Percentiles rank a stretch among this genome's conserved stretches.
Evolutionary conservation across 92 coral and sea anemone species (phyloP).

Genomic region (Palythoa grandiflora): DNA sequence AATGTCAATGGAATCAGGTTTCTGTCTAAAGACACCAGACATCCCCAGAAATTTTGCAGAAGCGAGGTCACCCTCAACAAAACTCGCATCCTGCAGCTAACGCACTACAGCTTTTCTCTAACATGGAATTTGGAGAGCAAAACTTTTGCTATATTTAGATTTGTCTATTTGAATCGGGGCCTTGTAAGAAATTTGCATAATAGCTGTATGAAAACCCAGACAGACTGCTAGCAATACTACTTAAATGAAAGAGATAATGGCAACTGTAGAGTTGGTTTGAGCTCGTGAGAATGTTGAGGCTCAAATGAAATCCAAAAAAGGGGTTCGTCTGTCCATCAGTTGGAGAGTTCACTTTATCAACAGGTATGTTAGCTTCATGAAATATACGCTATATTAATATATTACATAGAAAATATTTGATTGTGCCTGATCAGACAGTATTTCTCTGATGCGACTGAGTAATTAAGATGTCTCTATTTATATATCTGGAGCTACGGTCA

Average conservation of each 20-base stretch:
- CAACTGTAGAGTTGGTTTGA: background rate
- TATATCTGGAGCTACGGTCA: background rate
- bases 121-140: background rate
- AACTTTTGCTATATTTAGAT: constrained; percentile 7
- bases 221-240: constrained; percentile 41
- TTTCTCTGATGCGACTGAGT: constrained; percentile 17
- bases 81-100: background rate
- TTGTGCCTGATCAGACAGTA: constrained; percentile 15
- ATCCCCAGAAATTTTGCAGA: constrained; percentile 40
- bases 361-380: background rate
- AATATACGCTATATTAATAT: background rate
- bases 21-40: constrained; percentile 51
- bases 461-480: constrained; percentile 14
- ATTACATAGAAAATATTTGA: background rate
- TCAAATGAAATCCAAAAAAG: background rate
- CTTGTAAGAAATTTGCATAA: constrained; percentile 31
- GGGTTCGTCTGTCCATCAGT: background rate
- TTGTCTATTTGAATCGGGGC: constrained; percentile 6
- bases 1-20: constrained; percentile 33
- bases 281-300: background rate
- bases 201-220: constrained; percentile 29
- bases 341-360: background rate
- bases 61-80: background rate
- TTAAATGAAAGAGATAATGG: background rate
- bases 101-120: background rate